Evolutionary conservation across 2,797 vertebrate species (phyloP).

Genomic region (Valencia hispanica): DNA sequence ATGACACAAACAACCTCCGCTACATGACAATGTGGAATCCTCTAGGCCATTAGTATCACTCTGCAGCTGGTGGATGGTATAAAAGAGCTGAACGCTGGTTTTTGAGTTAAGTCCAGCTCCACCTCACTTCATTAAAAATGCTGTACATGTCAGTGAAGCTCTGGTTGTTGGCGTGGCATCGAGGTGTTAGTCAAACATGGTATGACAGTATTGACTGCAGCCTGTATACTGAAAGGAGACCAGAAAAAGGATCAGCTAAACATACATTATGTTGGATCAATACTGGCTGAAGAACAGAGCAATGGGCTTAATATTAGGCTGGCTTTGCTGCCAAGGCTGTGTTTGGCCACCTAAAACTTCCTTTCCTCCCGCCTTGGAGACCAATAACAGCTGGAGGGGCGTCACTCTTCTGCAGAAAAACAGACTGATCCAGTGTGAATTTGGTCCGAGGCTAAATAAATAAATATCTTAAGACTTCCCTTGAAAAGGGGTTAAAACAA

Average conservation of each 20-base stretch:
- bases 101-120: constrained; percentile 13
- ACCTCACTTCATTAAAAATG: constrained; percentile 49
- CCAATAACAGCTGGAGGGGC: constrained; percentile 57
- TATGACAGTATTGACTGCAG: constrained; percentile 72
- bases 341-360: constrained; percentile 56
- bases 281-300: constrained; percentile 72
- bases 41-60: constrained; percentile 66
- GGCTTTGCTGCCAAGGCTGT: constrained; percentile 55
- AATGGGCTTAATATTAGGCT: constrained; percentile 76
- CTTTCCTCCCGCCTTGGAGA: constrained; percentile 45
- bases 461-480: constrained; percentile 56
- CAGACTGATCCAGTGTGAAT: constrained; percentile 68
- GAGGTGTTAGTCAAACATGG: constrained; percentile 72
- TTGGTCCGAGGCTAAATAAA: constrained; percentile 62
- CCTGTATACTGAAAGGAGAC: constrained; percentile 78
- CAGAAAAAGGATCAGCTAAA: constrained; percentile 79
- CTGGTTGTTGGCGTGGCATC: constrained; percentile 47
- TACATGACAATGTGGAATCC: constrained; percentile 69
- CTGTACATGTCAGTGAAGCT: constrained; percentile 34
- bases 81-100: constrained; percentile 42
- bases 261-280: constrained; percentile 78
- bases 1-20: constrained; percentile 71
- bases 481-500: constrained; percentile 6
- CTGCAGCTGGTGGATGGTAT: constrained; percentile 31
- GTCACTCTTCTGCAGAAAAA: constrained; percentile 54